These are phyloP conservation scores for Monochamus alternatus DNA, from an alignment of 2,888 invertebrate species.

Conservation along the genomic window DNA sequence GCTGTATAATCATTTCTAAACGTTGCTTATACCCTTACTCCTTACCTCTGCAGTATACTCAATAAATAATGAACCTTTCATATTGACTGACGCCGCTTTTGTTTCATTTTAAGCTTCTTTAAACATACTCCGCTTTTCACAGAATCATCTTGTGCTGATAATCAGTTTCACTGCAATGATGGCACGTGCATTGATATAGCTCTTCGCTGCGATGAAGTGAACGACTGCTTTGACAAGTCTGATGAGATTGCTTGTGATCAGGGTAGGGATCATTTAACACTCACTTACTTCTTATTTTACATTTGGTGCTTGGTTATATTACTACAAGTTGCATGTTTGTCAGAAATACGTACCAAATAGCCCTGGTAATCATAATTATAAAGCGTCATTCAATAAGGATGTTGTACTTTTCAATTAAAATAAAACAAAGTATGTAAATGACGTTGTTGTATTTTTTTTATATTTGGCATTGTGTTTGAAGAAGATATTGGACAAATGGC, in stretches of 20 bases:
- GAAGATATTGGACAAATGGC: no score
- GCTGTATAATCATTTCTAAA: no score
- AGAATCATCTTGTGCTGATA: slow-evolving; percentile 71
- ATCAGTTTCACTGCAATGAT: slow-evolving; percentile 77
- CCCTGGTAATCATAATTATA: no score
- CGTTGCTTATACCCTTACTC: no score
- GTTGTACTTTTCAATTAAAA: no score
- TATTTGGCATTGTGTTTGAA: no score
- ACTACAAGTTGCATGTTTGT: no score
- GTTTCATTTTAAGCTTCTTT: slow-evolving; percentile 5
- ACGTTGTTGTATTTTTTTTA: no score
- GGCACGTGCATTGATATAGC: slow-evolving; percentile 75
- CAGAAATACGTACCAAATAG: background rate
- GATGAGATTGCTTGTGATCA: slow-evolving; percentile 72
- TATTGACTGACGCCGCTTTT: background rate
- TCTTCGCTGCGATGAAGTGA: slow-evolving; percentile 72
- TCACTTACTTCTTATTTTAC: slow-evolving; percentile 1
- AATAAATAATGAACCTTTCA: background rate
- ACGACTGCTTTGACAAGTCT: slow-evolving; percentile 73
- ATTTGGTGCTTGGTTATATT: no score
- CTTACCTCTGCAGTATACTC: no score
- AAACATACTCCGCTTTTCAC: slow-evolving; percentile 43
- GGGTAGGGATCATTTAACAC: slow-evolving; percentile 58
- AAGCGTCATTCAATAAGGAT: no score
- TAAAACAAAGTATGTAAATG: no score